Conservation (phyloP, 2,113 vertebrate species). For the Nestor notabilis region DNA sequence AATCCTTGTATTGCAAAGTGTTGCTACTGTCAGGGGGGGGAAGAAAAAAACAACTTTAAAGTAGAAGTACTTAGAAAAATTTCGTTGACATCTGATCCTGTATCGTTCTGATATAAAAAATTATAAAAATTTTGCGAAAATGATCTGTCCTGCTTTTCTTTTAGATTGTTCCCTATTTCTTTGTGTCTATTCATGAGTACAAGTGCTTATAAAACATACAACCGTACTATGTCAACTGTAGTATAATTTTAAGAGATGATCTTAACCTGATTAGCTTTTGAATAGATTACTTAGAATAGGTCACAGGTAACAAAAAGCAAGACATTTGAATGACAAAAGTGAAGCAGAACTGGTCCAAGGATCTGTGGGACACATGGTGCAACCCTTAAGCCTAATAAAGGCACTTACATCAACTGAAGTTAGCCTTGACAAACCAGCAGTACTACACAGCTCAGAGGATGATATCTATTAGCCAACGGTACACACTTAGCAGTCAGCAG, state of each 20-base stretch:
- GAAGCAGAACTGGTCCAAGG: neutral
- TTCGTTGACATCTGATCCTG: neutral
- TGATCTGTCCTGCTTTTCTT: neutral
- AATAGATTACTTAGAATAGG: neutral
- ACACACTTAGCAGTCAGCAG: neutral
- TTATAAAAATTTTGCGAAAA: neutral
- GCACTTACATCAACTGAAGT: neutral
- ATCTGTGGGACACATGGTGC: neutral
- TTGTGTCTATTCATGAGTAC: neutral
- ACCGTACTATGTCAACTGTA: neutral
- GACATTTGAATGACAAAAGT: neutral
- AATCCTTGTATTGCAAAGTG: neutral
- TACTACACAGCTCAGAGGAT: neutral
- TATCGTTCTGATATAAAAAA: neutral
- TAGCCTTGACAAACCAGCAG: neutral
- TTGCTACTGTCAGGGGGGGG: neutral
- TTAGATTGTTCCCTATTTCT: neutral
- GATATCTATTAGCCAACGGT: neutral
- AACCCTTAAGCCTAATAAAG: neutral
- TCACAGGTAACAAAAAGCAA: neutral
- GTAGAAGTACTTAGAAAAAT: neutral
- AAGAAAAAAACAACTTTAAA: neutral
- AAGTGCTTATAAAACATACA: neutral
- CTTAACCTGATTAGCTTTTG: neutral
- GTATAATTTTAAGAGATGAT: neutral